Conservation (phyloP, 2,797 vertebrate species). For the Anguilla marmorata region DNA sequence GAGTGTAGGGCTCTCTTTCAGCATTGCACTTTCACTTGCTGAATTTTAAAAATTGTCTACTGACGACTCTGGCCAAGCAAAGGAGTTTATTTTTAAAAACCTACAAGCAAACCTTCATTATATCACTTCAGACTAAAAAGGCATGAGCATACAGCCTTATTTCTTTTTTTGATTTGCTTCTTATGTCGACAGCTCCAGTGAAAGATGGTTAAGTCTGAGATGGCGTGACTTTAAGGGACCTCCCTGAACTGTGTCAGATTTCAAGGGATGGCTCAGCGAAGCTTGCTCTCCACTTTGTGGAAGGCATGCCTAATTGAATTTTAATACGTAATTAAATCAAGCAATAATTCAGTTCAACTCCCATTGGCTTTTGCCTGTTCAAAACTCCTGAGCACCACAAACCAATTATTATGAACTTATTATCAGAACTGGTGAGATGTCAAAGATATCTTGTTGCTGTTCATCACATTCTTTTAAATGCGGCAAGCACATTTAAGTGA, state of each 20-base stretch:
- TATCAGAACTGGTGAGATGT: conserved; percentile 71
- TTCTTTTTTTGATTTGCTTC: conserved; percentile 31
- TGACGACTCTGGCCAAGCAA: conserved; percentile 53
- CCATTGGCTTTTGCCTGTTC: conserved; percentile 73
- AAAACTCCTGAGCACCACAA: conserved; percentile 73
- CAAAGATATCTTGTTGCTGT: conserved; percentile 37
- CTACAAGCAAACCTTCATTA: background rate
- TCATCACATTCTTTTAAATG: background rate
- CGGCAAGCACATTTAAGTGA: conserved; percentile 4
- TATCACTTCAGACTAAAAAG: conserved; percentile 46
- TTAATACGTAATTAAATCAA: conserved; percentile 84
- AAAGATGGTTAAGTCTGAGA: conserved; percentile 48
- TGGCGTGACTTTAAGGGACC: conserved; percentile 56
- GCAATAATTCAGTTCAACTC: conserved; percentile 79
- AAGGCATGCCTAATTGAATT: conserved; percentile 83
- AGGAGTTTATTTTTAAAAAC: background rate
- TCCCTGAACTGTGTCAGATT: conserved; percentile 69
- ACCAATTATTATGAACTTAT: conserved; percentile 82
- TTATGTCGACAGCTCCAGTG: conserved; percentile 47
- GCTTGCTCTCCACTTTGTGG: conserved; percentile 72
- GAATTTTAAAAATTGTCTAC: conserved; percentile 33
- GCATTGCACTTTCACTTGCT: background rate
- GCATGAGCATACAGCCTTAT: conserved; percentile 34
- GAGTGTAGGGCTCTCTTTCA: background rate
- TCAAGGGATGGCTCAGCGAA: conserved; percentile 72